Conservation (phyloP, 2,888 invertebrate genomes). For the Chrysodeixis includens region DNA sequence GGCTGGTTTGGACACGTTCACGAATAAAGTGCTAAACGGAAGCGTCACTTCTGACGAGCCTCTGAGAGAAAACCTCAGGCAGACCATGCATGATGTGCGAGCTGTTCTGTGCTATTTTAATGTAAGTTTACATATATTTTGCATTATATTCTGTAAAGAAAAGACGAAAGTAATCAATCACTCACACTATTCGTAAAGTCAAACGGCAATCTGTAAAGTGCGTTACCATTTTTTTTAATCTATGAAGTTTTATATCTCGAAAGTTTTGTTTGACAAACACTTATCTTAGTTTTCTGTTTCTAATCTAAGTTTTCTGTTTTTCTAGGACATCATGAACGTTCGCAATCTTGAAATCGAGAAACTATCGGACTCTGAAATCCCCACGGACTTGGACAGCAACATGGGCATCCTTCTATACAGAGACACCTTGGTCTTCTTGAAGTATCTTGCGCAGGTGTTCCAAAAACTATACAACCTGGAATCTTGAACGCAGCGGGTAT, state of each 20-base stretch:
- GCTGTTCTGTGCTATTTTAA: slow-evolving; percentile 92
- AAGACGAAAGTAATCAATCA: no score
- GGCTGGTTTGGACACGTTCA: slow-evolving; percentile 92
- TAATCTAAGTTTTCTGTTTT: slow-evolving; percentile 51
- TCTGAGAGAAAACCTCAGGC: slow-evolving; percentile 85
- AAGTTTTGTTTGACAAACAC: no score
- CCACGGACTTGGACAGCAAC: slow-evolving; percentile 66
- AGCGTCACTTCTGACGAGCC: slow-evolving; percentile 70
- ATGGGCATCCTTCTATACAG: slow-evolving; percentile 76
- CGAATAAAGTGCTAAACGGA: slow-evolving; percentile 86
- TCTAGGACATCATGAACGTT: slow-evolving; percentile 79
- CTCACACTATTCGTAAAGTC: no score
- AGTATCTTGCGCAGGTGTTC: slow-evolving; percentile 80
- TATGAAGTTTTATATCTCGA: no score
- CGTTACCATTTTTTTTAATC: no score
- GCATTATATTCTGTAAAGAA: no score
- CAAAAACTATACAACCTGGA: slow-evolving; percentile 70
- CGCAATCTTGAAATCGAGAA: slow-evolving; percentile 73
- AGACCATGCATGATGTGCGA: slow-evolving; percentile 90
- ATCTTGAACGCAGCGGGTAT: slow-evolving; percentile 65
- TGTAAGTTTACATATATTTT: slow-evolving; percentile 75
- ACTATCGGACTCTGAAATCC: slow-evolving; percentile 74
- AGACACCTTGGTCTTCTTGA: slow-evolving; percentile 81
- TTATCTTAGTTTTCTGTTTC: no score
- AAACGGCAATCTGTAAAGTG: no score